Conservation (phyloP, 2,113 vertebrate species). For the Marmota flaviventris region DNA sequence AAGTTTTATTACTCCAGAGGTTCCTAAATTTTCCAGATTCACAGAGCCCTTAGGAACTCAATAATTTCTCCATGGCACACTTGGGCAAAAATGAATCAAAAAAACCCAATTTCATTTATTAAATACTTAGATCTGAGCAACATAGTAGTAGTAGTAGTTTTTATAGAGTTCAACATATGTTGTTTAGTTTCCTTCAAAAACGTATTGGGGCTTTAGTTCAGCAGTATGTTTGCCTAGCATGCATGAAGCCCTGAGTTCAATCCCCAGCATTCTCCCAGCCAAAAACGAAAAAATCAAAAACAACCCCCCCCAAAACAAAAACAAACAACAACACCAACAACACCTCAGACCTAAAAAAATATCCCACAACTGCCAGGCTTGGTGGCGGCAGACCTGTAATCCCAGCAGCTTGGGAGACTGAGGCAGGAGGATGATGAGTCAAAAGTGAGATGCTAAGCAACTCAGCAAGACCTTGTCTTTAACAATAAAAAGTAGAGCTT, state of each 20-base stretch:
- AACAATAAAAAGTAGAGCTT: no score
- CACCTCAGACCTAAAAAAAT: neutral
- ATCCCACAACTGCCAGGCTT: neutral
- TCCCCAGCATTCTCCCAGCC: neutral
- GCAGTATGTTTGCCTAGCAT: neutral
- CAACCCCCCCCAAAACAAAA: neutral
- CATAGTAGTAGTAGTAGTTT: neutral
- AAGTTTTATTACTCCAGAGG: slow-evolving; percentile 17
- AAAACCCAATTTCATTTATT: neutral
- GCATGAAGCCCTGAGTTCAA: neutral
- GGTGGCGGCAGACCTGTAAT: no score
- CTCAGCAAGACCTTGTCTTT: no score
- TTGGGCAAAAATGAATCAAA: slow-evolving; percentile 11
- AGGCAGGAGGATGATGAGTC: no score
- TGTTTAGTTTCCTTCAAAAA: neutral
- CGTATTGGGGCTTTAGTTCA: neutral
- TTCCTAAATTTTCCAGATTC: neutral
- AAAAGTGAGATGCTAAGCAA: no score
- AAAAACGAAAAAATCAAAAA: neutral
- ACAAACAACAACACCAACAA: no score
- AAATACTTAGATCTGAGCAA: neutral
- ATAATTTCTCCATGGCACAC: neutral
- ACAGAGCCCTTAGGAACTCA: neutral
- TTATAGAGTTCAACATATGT: neutral
- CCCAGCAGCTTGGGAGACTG: no score